Percentiles rank a stretch among this genome's conserved stretches.
Conservation (phyloP, 2,113 vertebrate genomes). For the Colossoma macropomum region DNA sequence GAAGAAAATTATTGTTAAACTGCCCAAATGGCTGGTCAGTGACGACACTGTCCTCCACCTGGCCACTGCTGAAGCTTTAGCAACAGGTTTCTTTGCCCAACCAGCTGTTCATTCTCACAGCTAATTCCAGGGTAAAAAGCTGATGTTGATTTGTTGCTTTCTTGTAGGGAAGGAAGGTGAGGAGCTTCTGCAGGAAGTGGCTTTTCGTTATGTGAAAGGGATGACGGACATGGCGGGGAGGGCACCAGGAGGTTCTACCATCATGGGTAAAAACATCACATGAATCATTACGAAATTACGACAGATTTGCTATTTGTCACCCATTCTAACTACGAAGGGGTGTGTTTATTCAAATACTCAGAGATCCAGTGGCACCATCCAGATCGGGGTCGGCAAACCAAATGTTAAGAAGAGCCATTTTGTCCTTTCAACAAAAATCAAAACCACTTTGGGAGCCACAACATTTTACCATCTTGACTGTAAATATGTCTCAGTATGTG, state of each 20-base stretch:
- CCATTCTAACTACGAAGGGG: no score
- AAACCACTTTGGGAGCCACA: no score
- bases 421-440: no score
- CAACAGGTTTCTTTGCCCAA: constrained; percentile 73
- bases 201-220: constrained; percentile 75
- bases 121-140: constrained; percentile 54
- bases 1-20: constrained; percentile 70
- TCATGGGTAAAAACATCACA: constrained; percentile 67
- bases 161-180: constrained; percentile 74
- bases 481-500: no score
- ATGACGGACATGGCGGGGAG: constrained; percentile 85
- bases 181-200: constrained; percentile 78
- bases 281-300: background rate
- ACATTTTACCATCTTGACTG: no score
- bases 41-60: constrained; percentile 86
- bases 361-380: no score
- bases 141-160: constrained; percentile 15
- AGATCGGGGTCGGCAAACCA: no score
- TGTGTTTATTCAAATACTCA: no score
- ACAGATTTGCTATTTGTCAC: background rate
- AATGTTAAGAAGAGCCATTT: no score
- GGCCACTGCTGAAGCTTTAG: constrained; percentile 82
- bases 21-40: constrained; percentile 83
- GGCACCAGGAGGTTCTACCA: constrained; percentile 78
- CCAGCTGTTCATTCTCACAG: background rate